A percentile compares a stretch with the other conserved stretches of the same genome.
Conservation (phyloP, 2,113 vertebrate species). For the Eonycteris spelaea region DNA sequence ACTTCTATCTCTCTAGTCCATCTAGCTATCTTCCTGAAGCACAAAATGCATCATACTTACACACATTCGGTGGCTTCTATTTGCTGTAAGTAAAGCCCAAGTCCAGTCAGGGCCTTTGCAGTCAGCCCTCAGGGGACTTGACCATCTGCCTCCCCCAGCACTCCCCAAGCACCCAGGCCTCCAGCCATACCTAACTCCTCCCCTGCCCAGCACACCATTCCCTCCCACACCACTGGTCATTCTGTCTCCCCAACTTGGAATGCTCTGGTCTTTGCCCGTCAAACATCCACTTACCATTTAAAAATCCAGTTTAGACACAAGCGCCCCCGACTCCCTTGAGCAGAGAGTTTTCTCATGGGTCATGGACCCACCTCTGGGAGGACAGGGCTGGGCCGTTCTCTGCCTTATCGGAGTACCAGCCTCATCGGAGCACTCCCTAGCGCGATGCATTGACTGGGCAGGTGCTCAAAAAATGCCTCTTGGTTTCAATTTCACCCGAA, state of each 20-base stretch:
- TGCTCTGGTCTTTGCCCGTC: not conserved
- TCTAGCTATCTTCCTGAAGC: not conserved
- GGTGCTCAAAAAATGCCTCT: not conserved
- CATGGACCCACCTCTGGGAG: fast-evolving
- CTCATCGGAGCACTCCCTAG: not conserved
- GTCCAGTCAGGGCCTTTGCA: not conserved
- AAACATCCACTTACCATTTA: not conserved
- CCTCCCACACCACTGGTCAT: no score
- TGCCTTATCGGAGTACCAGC: not conserved
- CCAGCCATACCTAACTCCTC: not conserved
- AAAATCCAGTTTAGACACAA: not conserved
- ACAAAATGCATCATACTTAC: not conserved
- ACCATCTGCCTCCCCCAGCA: no score
- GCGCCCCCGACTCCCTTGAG: not conserved
- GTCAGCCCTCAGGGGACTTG: not conserved
- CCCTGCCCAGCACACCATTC: not conserved
- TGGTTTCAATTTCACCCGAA: not conserved
- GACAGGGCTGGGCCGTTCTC: not conserved
- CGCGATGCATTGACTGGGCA: not conserved
- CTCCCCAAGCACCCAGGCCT: not conserved
- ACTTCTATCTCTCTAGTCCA: not conserved
- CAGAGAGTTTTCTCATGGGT: not conserved
- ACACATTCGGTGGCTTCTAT: not conserved
- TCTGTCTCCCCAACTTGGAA: not conserved
- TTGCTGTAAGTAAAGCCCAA: not conserved